These are phyloP conservation scores for Mobula birostris DNA, from an alignment of 2,113 vertebrate genomes.

Conservation along the genomic window DNA sequence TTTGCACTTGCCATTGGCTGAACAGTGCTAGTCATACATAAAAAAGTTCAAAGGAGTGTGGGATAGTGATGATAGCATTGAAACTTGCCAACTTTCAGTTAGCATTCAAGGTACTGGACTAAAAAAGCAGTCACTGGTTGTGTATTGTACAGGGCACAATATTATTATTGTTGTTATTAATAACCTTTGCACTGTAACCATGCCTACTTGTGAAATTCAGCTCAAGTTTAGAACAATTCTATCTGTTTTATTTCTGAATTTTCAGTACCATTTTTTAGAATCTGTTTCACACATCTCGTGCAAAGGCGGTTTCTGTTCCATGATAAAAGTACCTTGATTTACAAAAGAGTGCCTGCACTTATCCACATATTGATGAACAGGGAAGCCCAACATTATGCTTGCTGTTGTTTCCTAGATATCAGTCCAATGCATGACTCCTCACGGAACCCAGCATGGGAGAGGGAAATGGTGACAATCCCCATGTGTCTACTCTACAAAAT, in stretches of 20 bases:
- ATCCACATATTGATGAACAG: too few relatives aligned
- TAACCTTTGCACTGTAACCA: not conserved
- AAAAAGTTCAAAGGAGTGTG: conserved; percentile 36
- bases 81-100: not conserved
- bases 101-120: conserved; percentile 12
- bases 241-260: not conserved
- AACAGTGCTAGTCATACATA: conserved; percentile 1
- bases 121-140: conserved; percentile 2
- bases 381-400: too few relatives aligned
- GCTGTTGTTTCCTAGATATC: too few relatives aligned
- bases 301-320: too few relatives aligned
- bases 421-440: too few relatives aligned
- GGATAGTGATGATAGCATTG: conserved; percentile 31
- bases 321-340: too few relatives aligned
- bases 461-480: too few relatives aligned
- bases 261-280: not conserved
- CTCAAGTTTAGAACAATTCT: not conserved
- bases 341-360: too few relatives aligned
- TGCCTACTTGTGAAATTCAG: conserved; percentile 1
- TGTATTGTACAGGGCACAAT: not conserved
- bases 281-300: not conserved
- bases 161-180: not conserved
- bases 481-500: too few relatives aligned
- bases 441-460: too few relatives aligned
- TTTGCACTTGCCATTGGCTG: not conserved